phyloP scores from a whole-genome alignment of 2,888 invertebrate species.

The Drosophila helvetica region DNA sequence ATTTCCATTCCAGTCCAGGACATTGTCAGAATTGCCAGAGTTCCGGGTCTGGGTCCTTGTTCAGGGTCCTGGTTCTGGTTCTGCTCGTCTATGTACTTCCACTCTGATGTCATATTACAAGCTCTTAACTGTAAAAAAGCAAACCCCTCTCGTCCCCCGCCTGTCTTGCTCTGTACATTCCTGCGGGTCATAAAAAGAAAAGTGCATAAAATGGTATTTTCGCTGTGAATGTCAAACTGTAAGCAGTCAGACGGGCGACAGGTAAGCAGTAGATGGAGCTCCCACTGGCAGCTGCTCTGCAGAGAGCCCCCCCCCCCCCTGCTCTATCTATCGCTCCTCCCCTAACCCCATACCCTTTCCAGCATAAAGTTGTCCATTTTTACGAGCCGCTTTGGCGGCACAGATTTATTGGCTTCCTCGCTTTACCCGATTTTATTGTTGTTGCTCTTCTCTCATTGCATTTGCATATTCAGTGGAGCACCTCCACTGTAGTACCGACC shows the following conservation, averaged over 20 bases:
- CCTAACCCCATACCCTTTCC: not conserved
- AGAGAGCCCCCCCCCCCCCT: conserved; percentile 4
- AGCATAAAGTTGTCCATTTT: conserved; percentile 61
- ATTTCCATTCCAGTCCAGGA: conserved; percentile 41
- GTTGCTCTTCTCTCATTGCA: conserved; percentile 46
- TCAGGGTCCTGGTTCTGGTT: not conserved
- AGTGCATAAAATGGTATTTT: conserved; percentile 50
- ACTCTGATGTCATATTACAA: conserved; percentile 42
- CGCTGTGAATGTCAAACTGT: conserved; percentile 44
- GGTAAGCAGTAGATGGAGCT: conserved; percentile 31
- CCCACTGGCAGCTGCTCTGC: conserved; percentile 37
- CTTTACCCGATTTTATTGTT: conserved; percentile 62
- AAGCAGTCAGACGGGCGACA: conserved; percentile 48
- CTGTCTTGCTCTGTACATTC: conserved; percentile 7
- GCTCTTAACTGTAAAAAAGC: conserved; percentile 31
- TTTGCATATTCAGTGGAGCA: conserved; percentile 40
- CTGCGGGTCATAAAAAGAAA: conserved; percentile 44
- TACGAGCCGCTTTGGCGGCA: conserved; percentile 61
- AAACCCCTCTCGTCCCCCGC: not conserved
- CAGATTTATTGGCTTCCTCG: conserved; percentile 68
- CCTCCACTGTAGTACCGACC: not conserved
- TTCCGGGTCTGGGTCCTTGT: not conserved
- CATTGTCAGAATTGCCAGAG: conserved; percentile 23
- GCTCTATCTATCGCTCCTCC: not conserved
- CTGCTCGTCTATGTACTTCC: not conserved